Evolutionary conservation across 1,140 invertebrate species (phyloP).

Genomic region (Lucilia sericata): DNA sequence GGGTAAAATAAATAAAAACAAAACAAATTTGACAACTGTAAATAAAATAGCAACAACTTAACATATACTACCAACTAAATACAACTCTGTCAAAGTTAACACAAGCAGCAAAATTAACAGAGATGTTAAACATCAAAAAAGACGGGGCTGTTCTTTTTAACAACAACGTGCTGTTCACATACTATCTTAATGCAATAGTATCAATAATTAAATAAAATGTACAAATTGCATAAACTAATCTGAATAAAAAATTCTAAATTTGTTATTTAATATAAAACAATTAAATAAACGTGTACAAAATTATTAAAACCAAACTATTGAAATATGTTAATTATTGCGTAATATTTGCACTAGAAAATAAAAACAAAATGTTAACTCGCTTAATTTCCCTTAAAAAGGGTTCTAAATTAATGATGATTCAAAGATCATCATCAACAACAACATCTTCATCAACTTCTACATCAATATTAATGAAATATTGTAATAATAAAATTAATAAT

Average conservation of each 20-base stretch:
- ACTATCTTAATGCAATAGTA: too few relatives aligned
- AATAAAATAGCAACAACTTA: not conserved
- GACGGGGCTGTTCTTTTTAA: not conserved
- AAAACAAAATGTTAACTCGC: not conserved
- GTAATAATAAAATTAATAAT: not conserved
- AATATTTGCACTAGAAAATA: not conserved
- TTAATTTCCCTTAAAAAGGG: not conserved
- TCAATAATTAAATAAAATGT: too few relatives aligned
- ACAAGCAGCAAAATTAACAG: not conserved
- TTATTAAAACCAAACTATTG: not conserved
- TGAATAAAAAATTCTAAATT: not conserved
- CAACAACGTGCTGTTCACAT: not conserved
- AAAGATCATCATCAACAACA: not conserved
- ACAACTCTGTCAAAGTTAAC: not conserved
- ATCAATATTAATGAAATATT: not conserved
- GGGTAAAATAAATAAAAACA: not conserved
- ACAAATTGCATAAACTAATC: not conserved
- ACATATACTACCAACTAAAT: not conserved
- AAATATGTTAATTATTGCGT: not conserved
- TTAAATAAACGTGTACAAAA: constrained; percentile 1
- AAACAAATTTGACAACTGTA: not conserved
- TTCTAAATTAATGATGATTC: not conserved
- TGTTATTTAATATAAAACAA: not conserved
- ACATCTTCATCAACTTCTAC: not conserved
- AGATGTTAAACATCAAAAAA: not conserved